These are phyloP conservation scores for Ictalurus furcatus DNA, from an alignment of 2,113 vertebrate genomes.

Conservation along the genomic window DNA sequence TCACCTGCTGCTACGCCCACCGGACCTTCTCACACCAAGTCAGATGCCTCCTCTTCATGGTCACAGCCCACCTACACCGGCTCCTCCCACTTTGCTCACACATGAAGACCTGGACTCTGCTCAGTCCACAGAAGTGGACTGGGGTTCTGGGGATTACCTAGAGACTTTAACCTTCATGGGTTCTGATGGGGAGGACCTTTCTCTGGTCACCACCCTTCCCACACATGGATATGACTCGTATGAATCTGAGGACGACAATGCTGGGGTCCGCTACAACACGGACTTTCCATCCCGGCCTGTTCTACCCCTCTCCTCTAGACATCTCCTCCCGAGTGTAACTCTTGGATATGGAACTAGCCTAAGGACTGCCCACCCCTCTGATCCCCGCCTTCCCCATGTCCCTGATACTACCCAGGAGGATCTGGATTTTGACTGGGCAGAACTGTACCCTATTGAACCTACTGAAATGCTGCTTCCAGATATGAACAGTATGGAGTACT, in stretches of 20 bases:
- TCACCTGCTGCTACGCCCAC: conserved; percentile 73
- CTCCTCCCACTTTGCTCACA: conserved; percentile 68
- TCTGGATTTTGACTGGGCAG: conserved; percentile 65
- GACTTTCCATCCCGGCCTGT: conserved; percentile 65
- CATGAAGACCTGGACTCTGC: conserved; percentile 56
- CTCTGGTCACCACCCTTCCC: conserved; percentile 66
- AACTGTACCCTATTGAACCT: conserved; percentile 72
- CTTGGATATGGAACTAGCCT: conserved; percentile 71
- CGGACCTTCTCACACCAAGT: conserved; percentile 71
- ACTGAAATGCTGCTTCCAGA: conserved; percentile 77
- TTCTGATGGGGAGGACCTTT: conserved; percentile 71
- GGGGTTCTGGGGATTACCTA: conserved; percentile 82
- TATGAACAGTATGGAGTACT: conserved; percentile 81
- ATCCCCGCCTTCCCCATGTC: conserved; percentile 42
- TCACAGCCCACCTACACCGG: conserved; percentile 69
- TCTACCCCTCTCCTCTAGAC: conserved; percentile 60
- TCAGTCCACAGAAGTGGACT: conserved; percentile 72
- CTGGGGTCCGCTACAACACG: conserved; percentile 65
- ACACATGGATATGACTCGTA: conserved; percentile 71
- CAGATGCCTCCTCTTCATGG: conserved; percentile 68
- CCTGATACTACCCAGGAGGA: conserved; percentile 64
- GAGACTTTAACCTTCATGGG: conserved; percentile 78
- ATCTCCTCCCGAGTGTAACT: conserved; percentile 47
- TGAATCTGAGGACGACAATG: conserved; percentile 29
- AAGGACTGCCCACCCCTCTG: conserved; percentile 35